Conservation (phyloP, 53 echinoderm and acorn worm species). For the Paracentrotus lividus region DNA sequence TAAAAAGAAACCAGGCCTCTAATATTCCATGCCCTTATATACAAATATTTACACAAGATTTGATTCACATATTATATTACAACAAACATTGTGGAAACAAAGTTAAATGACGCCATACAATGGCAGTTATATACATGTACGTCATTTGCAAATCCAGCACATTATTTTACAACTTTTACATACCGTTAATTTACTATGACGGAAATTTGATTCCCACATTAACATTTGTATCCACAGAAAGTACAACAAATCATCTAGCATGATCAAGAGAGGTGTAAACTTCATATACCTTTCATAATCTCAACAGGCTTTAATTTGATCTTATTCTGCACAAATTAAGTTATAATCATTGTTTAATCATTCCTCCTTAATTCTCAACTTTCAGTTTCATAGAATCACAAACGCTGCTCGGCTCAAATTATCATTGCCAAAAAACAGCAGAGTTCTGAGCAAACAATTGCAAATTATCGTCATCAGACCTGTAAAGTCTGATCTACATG, state of each 20-base stretch:
- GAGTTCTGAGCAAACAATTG: background rate
- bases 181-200: background rate
- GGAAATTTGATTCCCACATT: background rate
- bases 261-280: no score
- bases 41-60: constrained; percentile 25
- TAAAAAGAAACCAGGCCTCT: background rate
- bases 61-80: constrained; percentile 1
- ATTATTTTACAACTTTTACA: constrained; percentile 36
- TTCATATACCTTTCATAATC: no score
- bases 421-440: no score
- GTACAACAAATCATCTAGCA: background rate
- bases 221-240: background rate
- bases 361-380: background rate
- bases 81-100: background rate
- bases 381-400: background rate
- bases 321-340: background rate
- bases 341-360: background rate
- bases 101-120: background rate
- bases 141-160: constrained; percentile 34
- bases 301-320: background rate
- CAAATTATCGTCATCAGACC: no score
- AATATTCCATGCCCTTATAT: background rate
- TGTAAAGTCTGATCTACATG: no score
- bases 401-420: no score
- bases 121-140: constrained; percentile 51